Evolutionary conservation across 2,113 vertebrate genomes (phyloP).

Genomic region (Corydoras maculifer): DNA sequence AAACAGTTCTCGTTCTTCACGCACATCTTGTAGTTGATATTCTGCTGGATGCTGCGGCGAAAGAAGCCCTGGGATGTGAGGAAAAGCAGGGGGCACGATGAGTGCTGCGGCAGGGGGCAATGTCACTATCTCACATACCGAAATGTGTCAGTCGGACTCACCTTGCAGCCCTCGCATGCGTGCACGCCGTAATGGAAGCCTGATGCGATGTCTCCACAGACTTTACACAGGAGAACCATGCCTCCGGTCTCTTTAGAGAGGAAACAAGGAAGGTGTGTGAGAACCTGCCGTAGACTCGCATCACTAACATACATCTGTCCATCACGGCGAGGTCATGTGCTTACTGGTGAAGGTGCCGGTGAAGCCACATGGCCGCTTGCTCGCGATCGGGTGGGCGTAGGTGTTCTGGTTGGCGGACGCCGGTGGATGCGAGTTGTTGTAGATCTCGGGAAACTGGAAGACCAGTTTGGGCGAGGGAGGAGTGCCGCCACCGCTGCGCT

Average conservation of each 20-base stretch:
- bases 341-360: constrained; percentile 66
- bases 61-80: constrained; percentile 63
- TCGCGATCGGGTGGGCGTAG: constrained; percentile 57
- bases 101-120: background rate
- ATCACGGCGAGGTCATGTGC: constrained; percentile 22
- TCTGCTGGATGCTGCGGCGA: constrained; percentile 75
- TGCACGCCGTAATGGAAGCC: constrained; percentile 78
- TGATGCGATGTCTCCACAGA: constrained; percentile 73
- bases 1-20: constrained; percentile 74
- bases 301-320: background rate
- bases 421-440: constrained; percentile 41
- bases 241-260: constrained; percentile 62
- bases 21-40: constrained; percentile 77
- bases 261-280: background rate
- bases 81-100: constrained; percentile 15
- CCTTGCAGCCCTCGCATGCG: constrained; percentile 75
- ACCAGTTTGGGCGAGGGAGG: constrained; percentile 61
- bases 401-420: constrained; percentile 51
- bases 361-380: constrained; percentile 61
- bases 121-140: background rate
- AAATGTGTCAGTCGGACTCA: constrained; percentile 38
- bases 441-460: constrained; percentile 71
- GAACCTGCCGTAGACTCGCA: background rate
- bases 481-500: constrained; percentile 39
- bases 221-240: constrained; percentile 76